Evolutionary conservation across 2,797 vertebrate species (phyloP).

Genomic region (Sebastes paucispinis): DNA sequence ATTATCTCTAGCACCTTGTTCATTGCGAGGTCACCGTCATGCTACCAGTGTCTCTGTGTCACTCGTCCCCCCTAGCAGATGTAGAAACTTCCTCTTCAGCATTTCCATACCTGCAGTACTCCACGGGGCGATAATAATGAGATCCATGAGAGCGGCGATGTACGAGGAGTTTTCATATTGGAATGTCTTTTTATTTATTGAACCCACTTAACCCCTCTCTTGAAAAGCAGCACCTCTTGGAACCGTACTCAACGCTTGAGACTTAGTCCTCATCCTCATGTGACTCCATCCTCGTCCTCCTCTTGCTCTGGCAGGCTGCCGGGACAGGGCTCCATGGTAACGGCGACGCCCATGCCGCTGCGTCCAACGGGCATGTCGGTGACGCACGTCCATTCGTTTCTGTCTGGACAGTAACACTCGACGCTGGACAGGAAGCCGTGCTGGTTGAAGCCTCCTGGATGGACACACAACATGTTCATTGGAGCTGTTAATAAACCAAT

Average conservation of each 20-base stretch:
- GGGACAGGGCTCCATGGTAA: conserved; percentile 90
- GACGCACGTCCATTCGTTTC: conserved; percentile 80
- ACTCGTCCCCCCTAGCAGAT: neutral
- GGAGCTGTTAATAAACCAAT: conserved; percentile 1
- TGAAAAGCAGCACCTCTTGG: conserved; percentile 27
- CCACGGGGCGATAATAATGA: neutral
- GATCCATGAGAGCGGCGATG: neutral
- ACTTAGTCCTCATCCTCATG: neutral
- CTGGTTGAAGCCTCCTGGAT: conserved; percentile 86
- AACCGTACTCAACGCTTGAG: neutral
- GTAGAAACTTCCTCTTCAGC: neutral
- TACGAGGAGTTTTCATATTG: neutral
- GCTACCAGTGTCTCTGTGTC: neutral
- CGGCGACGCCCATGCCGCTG: conserved; percentile 86
- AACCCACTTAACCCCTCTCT: conserved; percentile 17
- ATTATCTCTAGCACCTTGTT: conserved; percentile 38
- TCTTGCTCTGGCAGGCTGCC: conserved; percentile 76
- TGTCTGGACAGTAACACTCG: conserved; percentile 82
- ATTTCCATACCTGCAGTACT: neutral
- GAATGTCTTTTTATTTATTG: neutral
- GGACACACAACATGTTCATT: neutral
- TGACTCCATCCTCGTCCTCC: conserved; percentile 58
- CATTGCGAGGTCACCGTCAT: conserved; percentile 1
- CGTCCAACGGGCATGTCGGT: conserved; percentile 80
- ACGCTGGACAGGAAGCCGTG: conserved; percentile 83